Evolutionary conservation across 2,888 invertebrate species (phyloP).

Genomic region (Drosophila kambysellisi): DNA sequence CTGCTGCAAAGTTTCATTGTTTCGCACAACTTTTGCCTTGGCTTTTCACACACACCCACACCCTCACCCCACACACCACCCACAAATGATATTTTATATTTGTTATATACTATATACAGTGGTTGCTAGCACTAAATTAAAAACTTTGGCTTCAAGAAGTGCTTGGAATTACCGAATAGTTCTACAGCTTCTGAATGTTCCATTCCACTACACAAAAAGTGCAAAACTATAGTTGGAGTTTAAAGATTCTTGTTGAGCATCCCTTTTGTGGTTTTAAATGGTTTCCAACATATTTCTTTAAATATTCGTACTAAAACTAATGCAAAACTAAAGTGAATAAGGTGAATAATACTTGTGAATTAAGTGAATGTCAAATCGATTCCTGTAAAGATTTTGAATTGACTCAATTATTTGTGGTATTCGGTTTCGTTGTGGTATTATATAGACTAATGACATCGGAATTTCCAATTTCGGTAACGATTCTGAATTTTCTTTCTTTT

Average conservation of each 20-base stretch:
- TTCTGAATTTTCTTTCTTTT: neutral
- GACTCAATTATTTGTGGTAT: neutral
- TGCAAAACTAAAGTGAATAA: neutral
- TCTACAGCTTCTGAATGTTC: neutral
- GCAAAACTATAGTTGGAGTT: neutral
- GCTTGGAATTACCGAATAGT: neutral
- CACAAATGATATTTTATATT: constrained; percentile 1
- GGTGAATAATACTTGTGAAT: neutral
- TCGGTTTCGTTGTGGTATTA: neutral
- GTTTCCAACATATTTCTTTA: neutral
- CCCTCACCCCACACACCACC: constrained; percentile 9
- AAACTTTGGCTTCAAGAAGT: neutral
- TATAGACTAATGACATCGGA: neutral
- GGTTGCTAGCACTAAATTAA: constrained; percentile 2
- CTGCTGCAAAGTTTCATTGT: constrained; percentile 72
- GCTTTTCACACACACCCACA: constrained; percentile 42
- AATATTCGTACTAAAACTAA: neutral
- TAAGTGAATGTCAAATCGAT: neutral
- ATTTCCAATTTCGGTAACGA: neutral
- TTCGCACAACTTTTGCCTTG: constrained; percentile 63
- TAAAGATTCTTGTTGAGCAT: no score
- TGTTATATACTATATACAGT: neutral
- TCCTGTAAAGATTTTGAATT: neutral
- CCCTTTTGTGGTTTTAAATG: no score
- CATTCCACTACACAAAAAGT: neutral